Conservation (phyloP, 2,888 invertebrate species). For the Lithophane semibrunnea region DNA sequence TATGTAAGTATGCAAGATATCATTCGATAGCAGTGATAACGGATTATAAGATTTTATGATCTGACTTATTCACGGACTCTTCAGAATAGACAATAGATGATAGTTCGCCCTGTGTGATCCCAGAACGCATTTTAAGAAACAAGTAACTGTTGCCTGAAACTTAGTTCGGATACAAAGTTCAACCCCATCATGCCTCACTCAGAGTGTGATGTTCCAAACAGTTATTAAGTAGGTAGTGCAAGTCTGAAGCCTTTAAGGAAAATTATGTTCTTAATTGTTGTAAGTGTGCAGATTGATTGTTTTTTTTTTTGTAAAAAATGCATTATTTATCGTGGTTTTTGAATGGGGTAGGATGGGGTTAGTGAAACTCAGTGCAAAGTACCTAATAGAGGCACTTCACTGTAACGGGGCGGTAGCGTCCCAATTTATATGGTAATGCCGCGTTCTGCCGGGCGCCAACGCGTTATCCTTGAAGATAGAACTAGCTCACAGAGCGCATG, state of each 20-base stretch:
- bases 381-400: constrained; percentile 51
- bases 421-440: constrained; percentile 85
- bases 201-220: background rate
- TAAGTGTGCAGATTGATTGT: background rate
- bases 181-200: background rate
- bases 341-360: constrained; percentile 16
- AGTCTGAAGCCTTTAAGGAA: background rate
- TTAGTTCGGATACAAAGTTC: constrained; percentile 9
- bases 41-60: background rate
- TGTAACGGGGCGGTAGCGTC: constrained; percentile 61
- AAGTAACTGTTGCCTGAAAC: background rate
- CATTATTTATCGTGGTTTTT: constrained; percentile 8
- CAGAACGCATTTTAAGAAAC: background rate
- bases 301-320: no score
- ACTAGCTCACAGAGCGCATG: constrained; percentile 76
- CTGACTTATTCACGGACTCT: background rate
- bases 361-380: constrained; percentile 33
- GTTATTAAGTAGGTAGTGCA: background rate
- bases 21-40: background rate
- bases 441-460: constrained; percentile 72
- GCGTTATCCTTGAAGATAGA: constrained; percentile 77
- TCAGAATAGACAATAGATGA: background rate
- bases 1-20: background rate
- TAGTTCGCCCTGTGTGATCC: background rate
- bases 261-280: background rate